Evolutionary conservation across 2,113 vertebrate species (phyloP), one percentile per base, ranked within the genome.

Genomic region (Marmota flaviventris): DNA sequence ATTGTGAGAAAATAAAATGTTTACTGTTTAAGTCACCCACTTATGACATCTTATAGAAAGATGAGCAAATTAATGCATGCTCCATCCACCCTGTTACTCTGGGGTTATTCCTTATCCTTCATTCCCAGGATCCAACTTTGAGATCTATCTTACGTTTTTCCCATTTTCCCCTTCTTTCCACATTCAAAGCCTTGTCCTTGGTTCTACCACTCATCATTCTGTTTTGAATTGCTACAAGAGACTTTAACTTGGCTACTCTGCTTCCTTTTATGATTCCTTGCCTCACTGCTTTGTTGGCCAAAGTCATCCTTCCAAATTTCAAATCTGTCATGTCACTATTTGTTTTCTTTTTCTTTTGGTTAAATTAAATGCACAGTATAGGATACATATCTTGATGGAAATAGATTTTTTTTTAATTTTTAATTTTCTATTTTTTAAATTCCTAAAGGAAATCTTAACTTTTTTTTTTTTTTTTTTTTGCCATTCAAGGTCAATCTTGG

Each of bases 401-500:
- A 58, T 58, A 58, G 0, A 58, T 8, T 7, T 0, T 27, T 27
- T 25, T 58, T 58, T 58, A 58, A 58, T 58, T 58, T 61, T 61
- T 25, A 61, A 63, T 25, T 63, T 63, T 58, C 56, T 58, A 24
- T 58, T 58, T 58, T 58, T 58, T 8, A 22, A 58, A 58, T 58
- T 58, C 56, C 20, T 58, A 58, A 22, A 8, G 39, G 48, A 61
- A 70, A 85, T 81, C 83, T 76, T 48, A 84, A 75, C n/a, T n/a
- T n/a, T n/a, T n/a, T n/a, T n/a, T n/a, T 5, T 70, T 65, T 94
- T 45, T 89, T 94, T 45, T 89, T n/a, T 25, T 69, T 89, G 25
- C 18, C 58, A 83, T 34, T 58, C 13, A 93, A 94, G 4, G 7
- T 61, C 37, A 32, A 24, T 78, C 25, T 22, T 53, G 10, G 51